Evolutionary conservation across 2,888 invertebrate genomes (phyloP), one percentile per base, ranked within the genome.

Genomic region (Phrixothrix hirtus): DNA sequence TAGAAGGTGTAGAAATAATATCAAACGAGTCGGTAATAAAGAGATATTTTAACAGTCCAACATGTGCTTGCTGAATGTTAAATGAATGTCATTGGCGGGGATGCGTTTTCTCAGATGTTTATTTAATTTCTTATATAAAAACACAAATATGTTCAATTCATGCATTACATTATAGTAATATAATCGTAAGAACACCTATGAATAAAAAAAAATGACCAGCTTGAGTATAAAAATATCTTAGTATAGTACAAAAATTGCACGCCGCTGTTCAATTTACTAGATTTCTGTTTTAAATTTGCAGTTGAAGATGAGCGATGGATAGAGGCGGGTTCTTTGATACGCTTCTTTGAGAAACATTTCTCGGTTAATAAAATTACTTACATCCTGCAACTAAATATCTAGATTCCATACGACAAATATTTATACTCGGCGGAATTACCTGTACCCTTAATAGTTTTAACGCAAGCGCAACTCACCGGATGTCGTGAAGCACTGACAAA

Each of bases 401-500:
- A 62, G 60, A 64, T 59, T 65, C 55, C 37, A 63, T 65, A 62
- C 63, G 59, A 58, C 62, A 62, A 65, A 66, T 65, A 66, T 67
- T 68, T 65, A 60, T 58, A 51, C 13, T 65, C 57, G 60, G 64
- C 65, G 66, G 56, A 60, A 61, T 62, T 64, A 60, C 61, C 59
- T 61, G 46, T 61, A 58, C 56, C 59, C 63, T 67, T 69, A 69
- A 69, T 68, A 66, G 63, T 61, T 31, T 39, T 41, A 38, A 46
- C 55, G 45, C 55, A 45, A 27, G 45, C 47, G 51, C 48, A 49
- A 44, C 45, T 39, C 31, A 57, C 72, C 74, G 75, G 75, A 75
- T 75, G 74, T 70, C 68, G 65, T 65, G 47, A 55, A 58, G 69
- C 70, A 72, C 63, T 73, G 73, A 74, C 74, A 73, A 72, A 75